These are phyloP conservation scores for Drosophila jambulina DNA, from an alignment of 1,140 invertebrate species.

Conservation along the genomic window DNA sequence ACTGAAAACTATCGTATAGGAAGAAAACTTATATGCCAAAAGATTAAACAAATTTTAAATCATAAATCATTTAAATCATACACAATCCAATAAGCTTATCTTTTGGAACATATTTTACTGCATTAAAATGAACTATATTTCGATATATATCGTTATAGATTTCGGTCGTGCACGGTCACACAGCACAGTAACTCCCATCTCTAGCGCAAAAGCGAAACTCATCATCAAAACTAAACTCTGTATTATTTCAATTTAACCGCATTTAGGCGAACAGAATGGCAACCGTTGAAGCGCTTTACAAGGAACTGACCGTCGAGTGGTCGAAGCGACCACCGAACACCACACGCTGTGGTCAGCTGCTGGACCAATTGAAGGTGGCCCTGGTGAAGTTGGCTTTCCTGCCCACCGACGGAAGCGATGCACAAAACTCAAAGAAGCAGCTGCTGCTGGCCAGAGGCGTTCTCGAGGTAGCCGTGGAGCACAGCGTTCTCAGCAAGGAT, in stretches of 20 bases:
- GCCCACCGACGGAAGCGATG: conserved; percentile 92
- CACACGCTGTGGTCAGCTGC: conserved; percentile 89
- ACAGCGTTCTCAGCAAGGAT: conserved; percentile 96
- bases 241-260: not conserved
- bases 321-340: conserved; percentile 89
- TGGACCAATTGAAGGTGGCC: conserved; percentile 92
- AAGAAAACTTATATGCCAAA: too few relatives aligned
- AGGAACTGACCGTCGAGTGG: conserved; percentile 92
- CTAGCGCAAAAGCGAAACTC: conserved; percentile 72
- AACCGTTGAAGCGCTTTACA: conserved; percentile 88
- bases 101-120: not conserved
- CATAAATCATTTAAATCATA: too few relatives aligned
- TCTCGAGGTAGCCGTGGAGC: conserved; percentile 98
- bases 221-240: conserved; percentile 46
- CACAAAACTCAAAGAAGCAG: conserved; percentile 91
- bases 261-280: conserved; percentile 50
- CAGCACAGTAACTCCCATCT: conserved; percentile 11
- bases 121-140: not conserved
- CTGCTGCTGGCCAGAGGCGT: conserved; percentile 95
- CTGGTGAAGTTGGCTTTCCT: conserved; percentile 94
- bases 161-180: not conserved
- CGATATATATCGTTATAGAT: conserved; percentile 2
- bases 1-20: not conserved
- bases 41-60: too few relatives aligned
- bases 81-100: not conserved